phyloP scores from a whole-genome alignment of 2,888 invertebrate genomes.

The Apamea crenata region DNA sequence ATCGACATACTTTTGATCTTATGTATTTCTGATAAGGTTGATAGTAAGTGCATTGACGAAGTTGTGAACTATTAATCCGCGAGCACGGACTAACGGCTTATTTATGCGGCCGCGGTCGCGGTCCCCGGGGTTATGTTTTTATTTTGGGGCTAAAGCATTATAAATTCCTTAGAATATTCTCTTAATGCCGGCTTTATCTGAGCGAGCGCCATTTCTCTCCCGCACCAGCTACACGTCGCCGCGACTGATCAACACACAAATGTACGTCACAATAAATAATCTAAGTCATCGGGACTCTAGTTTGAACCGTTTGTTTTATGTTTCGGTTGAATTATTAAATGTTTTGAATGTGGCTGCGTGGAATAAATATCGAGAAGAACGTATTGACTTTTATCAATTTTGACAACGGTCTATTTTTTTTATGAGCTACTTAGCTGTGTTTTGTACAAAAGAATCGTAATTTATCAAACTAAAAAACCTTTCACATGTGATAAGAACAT shows the following conservation, averaged over 20 bases:
- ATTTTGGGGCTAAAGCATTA: conserved; percentile 80
- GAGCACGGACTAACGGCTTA: conserved; percentile 82
- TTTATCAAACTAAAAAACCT: too few species aligned
- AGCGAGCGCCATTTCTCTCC: conserved; percentile 59
- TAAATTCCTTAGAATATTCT: conserved; percentile 83
- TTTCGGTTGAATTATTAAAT: conserved; percentile 10
- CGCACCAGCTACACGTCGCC: conserved; percentile 44
- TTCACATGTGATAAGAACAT: neutral
- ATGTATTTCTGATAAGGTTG: conserved; percentile 5
- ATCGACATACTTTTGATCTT: conserved; percentile 41
- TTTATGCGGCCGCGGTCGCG: conserved; percentile 81
- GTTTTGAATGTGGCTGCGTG: neutral
- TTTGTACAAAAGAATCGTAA: neutral
- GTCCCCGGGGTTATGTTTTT: conserved; percentile 82
- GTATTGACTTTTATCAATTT: conserved; percentile 13
- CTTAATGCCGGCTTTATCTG: conserved; percentile 76
- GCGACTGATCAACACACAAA: conserved; percentile 55
- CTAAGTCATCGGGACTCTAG: conserved; percentile 20
- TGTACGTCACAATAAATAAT: conserved; percentile 44
- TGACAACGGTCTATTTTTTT: neutral
- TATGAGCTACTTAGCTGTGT: neutral
- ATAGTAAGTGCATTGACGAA: conserved; percentile 22
- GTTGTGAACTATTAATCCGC: conserved; percentile 74
- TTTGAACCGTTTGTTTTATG: conserved; percentile 15
- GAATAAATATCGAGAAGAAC: conserved; percentile 25